phyloP scores from a whole-genome alignment of 2,888 invertebrate genomes.

The Drosophila ustulata region DNA sequence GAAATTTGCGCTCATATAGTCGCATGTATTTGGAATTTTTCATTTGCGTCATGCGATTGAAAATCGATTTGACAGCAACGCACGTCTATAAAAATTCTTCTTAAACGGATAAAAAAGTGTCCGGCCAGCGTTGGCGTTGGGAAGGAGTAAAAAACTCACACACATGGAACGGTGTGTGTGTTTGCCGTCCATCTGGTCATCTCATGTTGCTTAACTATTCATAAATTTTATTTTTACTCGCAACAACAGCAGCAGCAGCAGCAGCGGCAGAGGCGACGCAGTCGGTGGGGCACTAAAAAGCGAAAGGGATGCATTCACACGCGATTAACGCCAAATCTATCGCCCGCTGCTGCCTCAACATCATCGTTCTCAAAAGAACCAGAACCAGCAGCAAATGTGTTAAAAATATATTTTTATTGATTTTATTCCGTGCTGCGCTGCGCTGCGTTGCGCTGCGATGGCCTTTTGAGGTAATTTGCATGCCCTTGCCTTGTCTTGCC shows the following conservation, averaged over 20 bases:
- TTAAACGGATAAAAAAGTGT: constrained; percentile 12
- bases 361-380: constrained; percentile 36
- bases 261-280: neutral
- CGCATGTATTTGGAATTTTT: constrained; percentile 7
- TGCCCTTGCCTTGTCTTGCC: constrained; percentile 53
- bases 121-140: constrained; percentile 10
- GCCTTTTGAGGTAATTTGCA: constrained; percentile 71
- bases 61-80: constrained; percentile 49
- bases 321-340: constrained; percentile 58
- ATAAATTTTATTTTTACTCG: constrained; percentile 47
- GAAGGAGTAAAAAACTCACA: constrained; percentile 11
- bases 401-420: constrained; percentile 68
- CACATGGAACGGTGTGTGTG: neutral
- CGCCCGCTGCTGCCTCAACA: constrained; percentile 6
- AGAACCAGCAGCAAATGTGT: constrained; percentile 22
- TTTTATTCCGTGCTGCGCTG: constrained; percentile 39
- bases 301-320: constrained; percentile 66
- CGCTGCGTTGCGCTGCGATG: constrained; percentile 38
- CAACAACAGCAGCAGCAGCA: neutral
- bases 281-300: constrained; percentile 12
- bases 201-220: constrained; percentile 43
- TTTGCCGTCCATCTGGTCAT: constrained; percentile 44
- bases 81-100: constrained; percentile 34
- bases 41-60: constrained; percentile 55
- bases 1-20: constrained; percentile 3